These are phyloP conservation scores for Trachemys scripta DNA, from an alignment of 2,113 vertebrate species.

Conservation along the genomic window DNA sequence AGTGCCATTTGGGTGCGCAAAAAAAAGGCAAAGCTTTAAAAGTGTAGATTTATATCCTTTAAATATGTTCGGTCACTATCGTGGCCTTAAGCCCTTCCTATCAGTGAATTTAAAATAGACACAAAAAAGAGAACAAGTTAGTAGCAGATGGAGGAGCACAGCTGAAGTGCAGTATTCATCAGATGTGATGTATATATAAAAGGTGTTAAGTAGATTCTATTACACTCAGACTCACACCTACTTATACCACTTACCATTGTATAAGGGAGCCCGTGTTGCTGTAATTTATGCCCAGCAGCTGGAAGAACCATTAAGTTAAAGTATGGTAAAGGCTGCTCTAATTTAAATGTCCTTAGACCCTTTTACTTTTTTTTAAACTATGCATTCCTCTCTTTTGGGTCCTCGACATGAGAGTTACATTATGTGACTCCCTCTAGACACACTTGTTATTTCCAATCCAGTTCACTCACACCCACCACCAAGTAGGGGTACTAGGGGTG, in stretches of 20 bases:
- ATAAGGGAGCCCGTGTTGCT: neutral
- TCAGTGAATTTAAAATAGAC: neutral
- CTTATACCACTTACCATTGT: neutral
- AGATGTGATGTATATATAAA: neutral
- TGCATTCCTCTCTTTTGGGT: neutral
- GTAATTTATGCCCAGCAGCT: neutral
- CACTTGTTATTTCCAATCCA: neutral
- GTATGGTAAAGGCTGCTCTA: neutral
- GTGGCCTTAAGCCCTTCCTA: neutral
- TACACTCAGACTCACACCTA: neutral
- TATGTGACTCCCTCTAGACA: neutral
- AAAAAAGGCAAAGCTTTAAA: neutral
- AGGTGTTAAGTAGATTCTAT: neutral
- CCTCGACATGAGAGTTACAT: neutral
- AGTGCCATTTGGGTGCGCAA: neutral
- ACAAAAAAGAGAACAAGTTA: neutral
- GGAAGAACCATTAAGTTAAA: neutral
- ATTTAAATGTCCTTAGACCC: neutral
- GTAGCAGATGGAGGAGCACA: neutral
- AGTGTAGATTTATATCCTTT: neutral
- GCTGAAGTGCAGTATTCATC: neutral
- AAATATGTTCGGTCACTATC: neutral
- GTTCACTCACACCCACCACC: neutral
- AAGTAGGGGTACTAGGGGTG: no score
- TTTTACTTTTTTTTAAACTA: neutral